Evolutionary conservation across 2,797 vertebrate genomes (phyloP).

Genomic region (Sciurus carolinensis): DNA sequence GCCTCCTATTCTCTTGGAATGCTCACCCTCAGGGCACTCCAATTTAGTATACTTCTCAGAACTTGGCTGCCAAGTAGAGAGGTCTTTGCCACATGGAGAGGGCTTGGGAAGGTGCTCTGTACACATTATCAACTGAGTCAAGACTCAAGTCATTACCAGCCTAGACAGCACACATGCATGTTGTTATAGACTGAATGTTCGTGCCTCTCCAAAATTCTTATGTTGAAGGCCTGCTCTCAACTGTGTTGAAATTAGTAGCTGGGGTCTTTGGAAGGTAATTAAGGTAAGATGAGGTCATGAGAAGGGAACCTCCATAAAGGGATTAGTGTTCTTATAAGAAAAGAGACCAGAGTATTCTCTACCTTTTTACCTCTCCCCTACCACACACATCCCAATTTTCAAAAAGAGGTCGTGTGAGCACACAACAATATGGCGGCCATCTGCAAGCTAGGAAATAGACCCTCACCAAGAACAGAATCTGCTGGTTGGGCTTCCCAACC

Average conservation of each 20-base stretch:
- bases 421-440: background rate
- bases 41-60: background rate
- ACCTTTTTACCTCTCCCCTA: background rate
- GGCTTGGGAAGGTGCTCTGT: background rate
- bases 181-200: background rate
- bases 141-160: background rate
- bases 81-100: background rate
- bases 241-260: background rate
- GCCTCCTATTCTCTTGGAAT: background rate
- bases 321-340: background rate
- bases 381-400: background rate
- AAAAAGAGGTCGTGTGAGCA: background rate
- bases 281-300: background rate
- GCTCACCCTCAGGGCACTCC: background rate
- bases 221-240: background rate
- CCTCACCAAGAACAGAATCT: background rate
- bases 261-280: background rate
- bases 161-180: background rate
- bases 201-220: background rate
- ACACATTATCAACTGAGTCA: background rate
- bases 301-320: background rate
- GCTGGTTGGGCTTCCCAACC: background rate
- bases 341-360: background rate
- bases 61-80: background rate
- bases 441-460: background rate